Conservation (phyloP, 2,797 vertebrate species). For the Trichosurus vulpecula region DNA sequence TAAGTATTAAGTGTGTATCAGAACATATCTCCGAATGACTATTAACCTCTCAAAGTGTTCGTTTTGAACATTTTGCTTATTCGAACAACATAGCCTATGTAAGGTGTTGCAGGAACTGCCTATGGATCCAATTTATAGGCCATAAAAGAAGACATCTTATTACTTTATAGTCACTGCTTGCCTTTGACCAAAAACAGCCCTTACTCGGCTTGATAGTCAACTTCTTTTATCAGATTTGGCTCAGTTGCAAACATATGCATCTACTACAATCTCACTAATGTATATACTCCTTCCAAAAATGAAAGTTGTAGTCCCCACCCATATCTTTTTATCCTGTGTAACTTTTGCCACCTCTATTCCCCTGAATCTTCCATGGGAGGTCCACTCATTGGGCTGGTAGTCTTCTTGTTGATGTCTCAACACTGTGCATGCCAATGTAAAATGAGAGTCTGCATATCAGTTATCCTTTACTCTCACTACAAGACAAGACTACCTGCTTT, state of each 20-base stretch:
- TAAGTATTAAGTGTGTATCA: neutral
- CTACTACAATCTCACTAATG: neutral
- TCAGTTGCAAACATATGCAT: neutral
- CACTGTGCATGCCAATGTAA: neutral
- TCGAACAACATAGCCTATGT: neutral
- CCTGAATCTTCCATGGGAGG: neutral
- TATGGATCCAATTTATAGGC: neutral
- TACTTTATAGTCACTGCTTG: neutral
- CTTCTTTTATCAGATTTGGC: neutral
- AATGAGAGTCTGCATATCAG: neutral
- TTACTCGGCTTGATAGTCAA: neutral
- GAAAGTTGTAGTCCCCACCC: neutral
- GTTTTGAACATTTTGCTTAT: neutral
- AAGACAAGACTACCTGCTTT: neutral
- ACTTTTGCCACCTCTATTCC: neutral
- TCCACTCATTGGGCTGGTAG: neutral
- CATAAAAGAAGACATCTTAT: neutral
- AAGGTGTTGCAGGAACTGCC: neutral
- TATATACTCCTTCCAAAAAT: neutral
- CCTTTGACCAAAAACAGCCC: neutral
- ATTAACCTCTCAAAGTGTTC: neutral
- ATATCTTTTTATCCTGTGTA: neutral
- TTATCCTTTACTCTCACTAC: neutral
- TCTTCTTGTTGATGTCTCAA: neutral
- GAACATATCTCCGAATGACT: neutral